A percentile compares a stretch with the other conserved stretches of the same genome.
These are phyloP conservation scores for Drosophila ohnishii DNA, from an alignment of 1,140 invertebrate genomes.

Conservation along the genomic window DNA sequence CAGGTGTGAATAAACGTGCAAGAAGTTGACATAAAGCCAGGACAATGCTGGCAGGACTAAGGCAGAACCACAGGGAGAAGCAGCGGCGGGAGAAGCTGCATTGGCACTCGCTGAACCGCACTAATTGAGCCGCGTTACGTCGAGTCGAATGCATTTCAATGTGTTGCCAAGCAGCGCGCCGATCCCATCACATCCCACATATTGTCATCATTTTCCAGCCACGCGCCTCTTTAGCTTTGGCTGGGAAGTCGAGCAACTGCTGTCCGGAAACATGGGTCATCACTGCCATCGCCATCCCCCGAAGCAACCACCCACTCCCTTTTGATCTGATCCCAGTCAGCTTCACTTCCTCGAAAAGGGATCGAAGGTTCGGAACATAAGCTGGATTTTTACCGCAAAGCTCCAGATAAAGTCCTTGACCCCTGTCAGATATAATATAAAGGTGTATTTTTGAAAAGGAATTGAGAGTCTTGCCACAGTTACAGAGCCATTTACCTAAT, in stretches of 20 bases:
- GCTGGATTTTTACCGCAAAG: constrained; percentile 17
- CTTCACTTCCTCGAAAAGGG: constrained; percentile 34
- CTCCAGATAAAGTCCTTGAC: constrained; percentile 20
- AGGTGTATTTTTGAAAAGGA: neutral
- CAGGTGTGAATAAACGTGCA: constrained; percentile 81
- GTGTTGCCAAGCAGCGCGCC: constrained; percentile 64
- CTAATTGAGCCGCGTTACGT: constrained; percentile 82
- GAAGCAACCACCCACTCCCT: neutral
- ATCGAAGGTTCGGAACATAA: constrained; percentile 32
- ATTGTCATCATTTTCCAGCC: constrained; percentile 49
- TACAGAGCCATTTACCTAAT: neutral
- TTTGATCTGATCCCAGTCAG: constrained; percentile 28
- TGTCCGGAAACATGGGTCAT: constrained; percentile 26
- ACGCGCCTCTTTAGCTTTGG: constrained; percentile 35
- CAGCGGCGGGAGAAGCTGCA: constrained; percentile 56
- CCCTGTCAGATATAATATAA: constrained; percentile 3
- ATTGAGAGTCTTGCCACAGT: neutral
- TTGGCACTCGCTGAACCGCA: constrained; percentile 76
- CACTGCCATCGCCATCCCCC: neutral
- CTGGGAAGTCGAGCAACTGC: constrained; percentile 70
- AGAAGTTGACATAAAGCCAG: constrained; percentile 77
- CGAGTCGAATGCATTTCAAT: constrained; percentile 80
- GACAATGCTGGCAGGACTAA: constrained; percentile 34
- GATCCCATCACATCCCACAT: constrained; percentile 34
- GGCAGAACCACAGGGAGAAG: constrained; percentile 19